Conservation (phyloP, 2,797 vertebrate species). For the Psittacula derbiana region DNA sequence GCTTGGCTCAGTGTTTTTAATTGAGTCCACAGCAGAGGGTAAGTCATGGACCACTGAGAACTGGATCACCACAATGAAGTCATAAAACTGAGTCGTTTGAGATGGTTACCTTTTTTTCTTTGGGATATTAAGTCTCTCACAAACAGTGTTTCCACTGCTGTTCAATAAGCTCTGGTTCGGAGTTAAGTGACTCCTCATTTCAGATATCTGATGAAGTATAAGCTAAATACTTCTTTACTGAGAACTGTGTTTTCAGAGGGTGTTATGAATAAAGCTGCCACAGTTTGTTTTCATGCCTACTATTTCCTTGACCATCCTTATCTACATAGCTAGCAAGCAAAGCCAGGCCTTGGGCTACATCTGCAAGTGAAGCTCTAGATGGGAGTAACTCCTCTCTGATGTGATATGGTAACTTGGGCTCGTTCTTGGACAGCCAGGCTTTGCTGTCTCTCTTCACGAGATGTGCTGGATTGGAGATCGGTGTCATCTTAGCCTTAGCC, state of each 20-base stretch:
- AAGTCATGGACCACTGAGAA: neutral
- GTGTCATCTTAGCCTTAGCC: neutral
- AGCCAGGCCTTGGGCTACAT: neutral
- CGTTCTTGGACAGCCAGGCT: neutral
- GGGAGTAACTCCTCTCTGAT: neutral
- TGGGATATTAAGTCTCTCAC: neutral
- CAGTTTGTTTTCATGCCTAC: neutral
- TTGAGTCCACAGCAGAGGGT: neutral
- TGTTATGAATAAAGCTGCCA: neutral
- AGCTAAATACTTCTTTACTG: neutral
- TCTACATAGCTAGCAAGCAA: fast-evolving
- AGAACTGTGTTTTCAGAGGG: neutral
- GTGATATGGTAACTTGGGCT: neutral
- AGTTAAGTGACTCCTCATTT: neutral
- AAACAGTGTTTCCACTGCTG: neutral
- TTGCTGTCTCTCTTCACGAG: neutral
- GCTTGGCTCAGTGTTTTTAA: neutral
- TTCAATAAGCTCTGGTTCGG: neutral
- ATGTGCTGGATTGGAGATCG: fast-evolving
- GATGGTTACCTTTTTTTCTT: neutral
- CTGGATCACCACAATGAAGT: neutral
- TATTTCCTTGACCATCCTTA: neutral
- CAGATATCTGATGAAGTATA: neutral
- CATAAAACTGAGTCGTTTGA: neutral
- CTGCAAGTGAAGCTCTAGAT: neutral